A percentile compares a stretch with the other conserved stretches of the same genome.
Evolutionary conservation across 2,888 invertebrate genomes (phyloP).

Genomic region (Ametastegia equiseti): DNA sequence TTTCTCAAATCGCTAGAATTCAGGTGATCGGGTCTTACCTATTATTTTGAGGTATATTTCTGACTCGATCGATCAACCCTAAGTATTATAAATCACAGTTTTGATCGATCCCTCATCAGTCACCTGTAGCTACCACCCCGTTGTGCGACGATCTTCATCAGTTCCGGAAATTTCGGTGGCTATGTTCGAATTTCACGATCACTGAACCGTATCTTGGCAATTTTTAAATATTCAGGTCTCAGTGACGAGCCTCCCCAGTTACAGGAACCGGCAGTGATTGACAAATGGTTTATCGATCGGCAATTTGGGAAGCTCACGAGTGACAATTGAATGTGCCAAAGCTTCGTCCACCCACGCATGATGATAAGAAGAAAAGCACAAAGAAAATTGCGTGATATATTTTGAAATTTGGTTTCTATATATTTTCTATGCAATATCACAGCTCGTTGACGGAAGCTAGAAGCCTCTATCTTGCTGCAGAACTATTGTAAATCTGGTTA

Average conservation of each 20-base stretch:
- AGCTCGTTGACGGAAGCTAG: neutral
- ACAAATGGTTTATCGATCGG: neutral
- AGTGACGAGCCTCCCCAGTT: neutral
- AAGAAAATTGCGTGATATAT: neutral
- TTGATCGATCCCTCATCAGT: constrained; percentile 17
- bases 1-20: neutral
- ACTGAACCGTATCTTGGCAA: neutral
- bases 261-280: neutral
- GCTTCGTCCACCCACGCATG: no score
- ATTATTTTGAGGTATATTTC: neutral
- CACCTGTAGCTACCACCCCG: constrained; percentile 7
- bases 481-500: constrained; percentile 7
- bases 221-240: neutral
- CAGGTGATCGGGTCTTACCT: neutral
- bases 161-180: neutral
- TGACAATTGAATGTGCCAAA: neutral
- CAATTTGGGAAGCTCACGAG: neutral
- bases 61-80: constrained; percentile 32
- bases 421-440: neutral
- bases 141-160: constrained; percentile 14
- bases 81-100: constrained; percentile 35
- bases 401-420: neutral
- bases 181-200: neutral
- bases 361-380: neutral
- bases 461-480: neutral